These are phyloP conservation scores for Lates calcarifer DNA, from an alignment of 2,113 vertebrate genomes.

Conservation along the genomic window DNA sequence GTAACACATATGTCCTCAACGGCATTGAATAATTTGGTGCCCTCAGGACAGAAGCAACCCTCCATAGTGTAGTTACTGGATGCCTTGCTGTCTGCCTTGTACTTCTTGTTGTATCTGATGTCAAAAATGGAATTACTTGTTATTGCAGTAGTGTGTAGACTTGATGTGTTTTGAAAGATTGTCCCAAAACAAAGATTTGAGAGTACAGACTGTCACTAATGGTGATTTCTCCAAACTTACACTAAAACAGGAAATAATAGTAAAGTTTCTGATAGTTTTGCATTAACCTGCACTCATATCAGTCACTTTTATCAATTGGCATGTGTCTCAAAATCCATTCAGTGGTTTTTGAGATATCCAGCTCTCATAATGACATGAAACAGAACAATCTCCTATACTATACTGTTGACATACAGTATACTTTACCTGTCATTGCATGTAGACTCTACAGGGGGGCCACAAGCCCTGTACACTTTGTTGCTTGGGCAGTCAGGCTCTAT, in stretches of 20 bases:
- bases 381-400: neutral
- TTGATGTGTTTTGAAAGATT: neutral
- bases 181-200: neutral
- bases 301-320: neutral
- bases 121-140: slow-evolving; percentile 3
- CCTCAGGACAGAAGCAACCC: slow-evolving; percentile 90
- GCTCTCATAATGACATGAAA: neutral
- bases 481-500: slow-evolving; percentile 86
- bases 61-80: slow-evolving; percentile 76
- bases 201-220: neutral
- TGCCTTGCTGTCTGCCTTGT: neutral
- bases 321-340: neutral
- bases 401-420: neutral
- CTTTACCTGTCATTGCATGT: slow-evolving; percentile 87
- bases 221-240: neutral
- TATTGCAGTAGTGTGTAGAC: neutral
- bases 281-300: neutral
- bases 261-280: neutral
- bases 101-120: slow-evolving; percentile 69
- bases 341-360: neutral
- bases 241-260: too few species aligned
- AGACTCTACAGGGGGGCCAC: slow-evolving; percentile 80
- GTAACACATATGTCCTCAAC: slow-evolving; percentile 77
- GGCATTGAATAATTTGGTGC: slow-evolving; percentile 70
- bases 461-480: slow-evolving; percentile 85